Conservation (phyloP, 2,888 invertebrate genomes). For the Melinopterus prodromus region DNA sequence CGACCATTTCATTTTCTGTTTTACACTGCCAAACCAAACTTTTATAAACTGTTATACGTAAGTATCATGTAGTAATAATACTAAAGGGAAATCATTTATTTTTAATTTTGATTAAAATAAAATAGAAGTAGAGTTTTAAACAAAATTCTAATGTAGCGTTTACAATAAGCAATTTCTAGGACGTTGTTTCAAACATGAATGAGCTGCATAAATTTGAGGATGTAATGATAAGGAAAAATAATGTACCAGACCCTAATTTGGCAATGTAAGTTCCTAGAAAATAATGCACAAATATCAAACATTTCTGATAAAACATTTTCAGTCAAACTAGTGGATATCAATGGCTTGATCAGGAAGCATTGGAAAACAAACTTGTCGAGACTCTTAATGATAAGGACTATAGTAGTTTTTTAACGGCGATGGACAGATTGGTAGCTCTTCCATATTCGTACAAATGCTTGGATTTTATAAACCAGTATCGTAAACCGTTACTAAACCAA, state of each 20-base stretch:
- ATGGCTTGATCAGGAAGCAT: slow-evolving; percentile 73
- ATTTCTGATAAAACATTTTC: slow-evolving; percentile 43
- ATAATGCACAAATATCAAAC: slow-evolving; percentile 15
- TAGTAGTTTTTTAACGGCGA: slow-evolving; percentile 72
- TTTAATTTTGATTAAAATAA: neutral
- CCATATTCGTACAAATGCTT: slow-evolving; percentile 76
- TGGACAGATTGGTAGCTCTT: slow-evolving; percentile 75
- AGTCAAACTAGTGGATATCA: slow-evolving; percentile 66
- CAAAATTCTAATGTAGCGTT: too few species aligned
- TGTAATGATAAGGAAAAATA: slow-evolving; percentile 70
- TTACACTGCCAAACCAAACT: slow-evolving; percentile 90
- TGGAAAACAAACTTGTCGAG: slow-evolving; percentile 75
- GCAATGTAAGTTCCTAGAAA: slow-evolving; percentile 62
- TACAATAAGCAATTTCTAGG: slow-evolving; percentile 58
- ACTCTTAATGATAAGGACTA: slow-evolving; percentile 74
- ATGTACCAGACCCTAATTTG: slow-evolving; percentile 67
- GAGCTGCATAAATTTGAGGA: slow-evolving; percentile 76
- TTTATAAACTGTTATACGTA: slow-evolving; percentile 83
- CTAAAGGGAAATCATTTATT: too few species aligned
- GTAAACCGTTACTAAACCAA: slow-evolving; percentile 68
- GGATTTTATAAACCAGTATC: slow-evolving; percentile 78
- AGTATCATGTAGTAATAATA: too few species aligned
- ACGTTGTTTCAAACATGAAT: slow-evolving; percentile 74
- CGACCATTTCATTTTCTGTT: slow-evolving; percentile 91
- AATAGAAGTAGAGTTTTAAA: too few species aligned